Evolutionary conservation across 64 coral and sea anemone species (phyloP), one percentile per base, ranked within the genome.

Genomic region (Porites australiensis): DNA sequence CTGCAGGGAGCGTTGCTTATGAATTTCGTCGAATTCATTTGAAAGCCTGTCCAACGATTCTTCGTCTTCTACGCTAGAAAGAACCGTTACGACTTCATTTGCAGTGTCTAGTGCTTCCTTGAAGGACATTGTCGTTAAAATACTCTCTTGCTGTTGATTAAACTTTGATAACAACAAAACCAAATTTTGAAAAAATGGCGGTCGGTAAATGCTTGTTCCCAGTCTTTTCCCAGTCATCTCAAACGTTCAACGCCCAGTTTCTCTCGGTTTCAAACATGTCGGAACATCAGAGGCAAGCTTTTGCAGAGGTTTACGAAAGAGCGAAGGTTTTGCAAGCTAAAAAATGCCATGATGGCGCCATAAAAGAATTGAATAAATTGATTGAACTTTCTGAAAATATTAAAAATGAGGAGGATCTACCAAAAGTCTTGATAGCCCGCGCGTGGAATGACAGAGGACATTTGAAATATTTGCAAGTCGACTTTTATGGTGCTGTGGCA

Each of bases 21-120:
- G 49, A 4, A 79, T 68, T 19, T 83, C 74, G 44, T 93, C 57
- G 13, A 73, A 65, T 57, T 63, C 78, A 7, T 90, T n/a, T 11
- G 70, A 77, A 14, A 74, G 65, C 63, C 87, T 95, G 68, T 78
- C 65, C 58, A 98, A 87, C n/a, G 76, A 22, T 79, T 99, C 94
- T 46, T 57, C 83, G 86, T 99, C 94, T 79, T 99, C 98, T 14
- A 72, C 83, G 79, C 88, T 99, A 43, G 90, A 84, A 44, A 99
- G 85, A 77, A 96, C 93, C 8, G 90, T 96, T 10, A 93, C 93
- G 49, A 99, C 67, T 85, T 96, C 94, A 46, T 89, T 72, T 19
- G 72, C 69, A 13, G 88, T 87, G 16, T 92, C 55, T 50, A 81
- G 44, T 12, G 78, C 76, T 6, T 96, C 78, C 54, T 54, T 74